phyloP scores from a whole-genome alignment of 2,888 invertebrate species.

The Scaptomyza reducta region DNA sequence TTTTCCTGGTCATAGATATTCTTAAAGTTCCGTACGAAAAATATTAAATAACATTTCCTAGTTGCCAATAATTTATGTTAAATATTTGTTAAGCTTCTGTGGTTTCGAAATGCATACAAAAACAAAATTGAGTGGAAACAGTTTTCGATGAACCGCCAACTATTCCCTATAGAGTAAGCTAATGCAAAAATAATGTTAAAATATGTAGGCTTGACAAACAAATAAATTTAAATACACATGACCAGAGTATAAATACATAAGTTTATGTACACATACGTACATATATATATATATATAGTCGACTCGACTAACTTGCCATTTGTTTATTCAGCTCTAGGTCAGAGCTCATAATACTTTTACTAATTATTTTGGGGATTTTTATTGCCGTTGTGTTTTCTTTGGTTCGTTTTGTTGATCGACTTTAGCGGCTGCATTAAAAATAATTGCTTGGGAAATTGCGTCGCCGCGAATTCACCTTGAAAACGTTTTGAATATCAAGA shows the following conservation, averaged over 20 bases:
- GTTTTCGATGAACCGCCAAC: background rate
- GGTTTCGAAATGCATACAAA: background rate
- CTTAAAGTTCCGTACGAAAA: background rate
- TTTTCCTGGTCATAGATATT: background rate
- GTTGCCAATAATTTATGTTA: background rate
- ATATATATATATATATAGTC: background rate
- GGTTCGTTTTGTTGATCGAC: slow-evolving; percentile 41
- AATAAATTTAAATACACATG: background rate
- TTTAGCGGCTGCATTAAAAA: slow-evolving; percentile 37
- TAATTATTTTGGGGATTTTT: slow-evolving; percentile 9
- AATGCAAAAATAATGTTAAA: slow-evolving; percentile 45
- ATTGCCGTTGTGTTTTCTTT: slow-evolving; percentile 26
- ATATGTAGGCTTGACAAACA: slow-evolving; percentile 23
- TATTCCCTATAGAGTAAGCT: slow-evolving; percentile 23
- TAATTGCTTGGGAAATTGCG: slow-evolving; percentile 34
- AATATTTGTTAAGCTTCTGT: background rate
- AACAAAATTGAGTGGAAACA: background rate
- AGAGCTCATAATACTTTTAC: slow-evolving; percentile 37
- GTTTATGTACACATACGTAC: background rate
- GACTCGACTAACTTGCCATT: slow-evolving; percentile 15
- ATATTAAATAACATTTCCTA: slow-evolving; percentile 7
- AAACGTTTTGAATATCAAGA: background rate
- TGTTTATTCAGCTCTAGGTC: slow-evolving; percentile 65
- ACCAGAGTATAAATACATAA: slow-evolving; percentile 2
- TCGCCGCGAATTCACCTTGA: slow-evolving; percentile 18